Conservation (phyloP, 2,888 invertebrate species). For the Cephus nigrinus region DNA sequence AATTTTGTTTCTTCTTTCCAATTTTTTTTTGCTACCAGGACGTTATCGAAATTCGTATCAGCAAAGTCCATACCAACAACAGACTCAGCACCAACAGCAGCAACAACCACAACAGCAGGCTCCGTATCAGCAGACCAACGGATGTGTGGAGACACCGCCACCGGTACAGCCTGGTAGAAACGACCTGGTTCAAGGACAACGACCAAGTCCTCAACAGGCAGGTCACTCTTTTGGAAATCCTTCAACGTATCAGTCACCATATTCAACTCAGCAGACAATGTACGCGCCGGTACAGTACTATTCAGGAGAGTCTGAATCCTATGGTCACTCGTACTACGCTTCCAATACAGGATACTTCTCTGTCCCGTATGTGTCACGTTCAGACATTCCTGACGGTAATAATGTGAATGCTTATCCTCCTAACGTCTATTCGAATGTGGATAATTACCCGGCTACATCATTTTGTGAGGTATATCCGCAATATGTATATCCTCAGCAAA, state of each 20-base stretch:
- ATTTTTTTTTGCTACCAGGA: conserved; percentile 24
- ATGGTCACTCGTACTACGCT: conserved; percentile 35
- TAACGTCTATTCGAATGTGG: conserved; percentile 32
- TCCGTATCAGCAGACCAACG: conserved; percentile 12
- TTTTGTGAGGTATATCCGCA: conserved; percentile 44
- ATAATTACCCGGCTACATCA: conserved; percentile 32
- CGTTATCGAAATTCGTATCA: conserved; percentile 29
- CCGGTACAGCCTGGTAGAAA: conserved; percentile 18
- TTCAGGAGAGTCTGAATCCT: conserved; percentile 40
- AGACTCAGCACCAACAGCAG: conserved; percentile 19
- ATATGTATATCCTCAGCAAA: conserved; percentile 43
- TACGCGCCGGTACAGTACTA: conserved; percentile 42
- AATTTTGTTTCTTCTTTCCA: too few species aligned
- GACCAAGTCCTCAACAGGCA: conserved; percentile 10
- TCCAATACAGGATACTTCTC: conserved; percentile 39
- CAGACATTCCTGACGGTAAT: conserved; percentile 40
- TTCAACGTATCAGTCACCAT: conserved; percentile 35
- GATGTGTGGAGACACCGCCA: conserved; percentile 7
- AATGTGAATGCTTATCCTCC: conserved; percentile 31
- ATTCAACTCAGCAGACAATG: conserved; percentile 37
- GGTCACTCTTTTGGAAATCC: conserved; percentile 13
- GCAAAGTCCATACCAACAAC: conserved; percentile 13
- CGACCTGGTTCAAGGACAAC: conserved; percentile 17
- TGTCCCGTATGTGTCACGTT: conserved; percentile 41
- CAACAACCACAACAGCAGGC: conserved; percentile 14